Percentiles rank a stretch among this genome's conserved stretches.
Conservation (phyloP, 2,797 vertebrate species). For the Enteromius fasciolatus region DNA sequence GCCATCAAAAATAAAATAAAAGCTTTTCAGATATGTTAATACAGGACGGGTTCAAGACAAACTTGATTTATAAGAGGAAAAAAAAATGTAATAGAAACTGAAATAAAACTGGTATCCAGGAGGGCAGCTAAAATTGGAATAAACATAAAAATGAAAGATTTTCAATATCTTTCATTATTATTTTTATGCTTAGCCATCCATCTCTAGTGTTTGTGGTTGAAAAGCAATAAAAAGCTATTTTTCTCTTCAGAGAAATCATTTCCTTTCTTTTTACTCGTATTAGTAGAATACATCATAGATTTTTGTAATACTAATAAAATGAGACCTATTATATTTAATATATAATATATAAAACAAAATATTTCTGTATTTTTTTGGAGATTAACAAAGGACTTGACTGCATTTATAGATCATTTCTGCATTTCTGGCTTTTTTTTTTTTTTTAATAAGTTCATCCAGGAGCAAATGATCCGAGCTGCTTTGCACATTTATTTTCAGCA, state of each 20-base stretch:
- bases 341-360: too few species aligned
- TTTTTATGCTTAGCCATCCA: background rate
- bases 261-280: constrained; percentile 2
- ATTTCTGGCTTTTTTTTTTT: too few species aligned
- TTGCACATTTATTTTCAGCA: background rate
- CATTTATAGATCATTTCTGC: background rate
- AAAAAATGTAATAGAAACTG: background rate
- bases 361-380: too few species aligned
- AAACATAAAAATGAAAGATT: background rate
- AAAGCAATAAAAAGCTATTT: background rate
- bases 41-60: background rate
- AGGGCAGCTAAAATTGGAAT: background rate
- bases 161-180: background rate
- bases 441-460: background rate
- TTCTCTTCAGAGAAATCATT: background rate
- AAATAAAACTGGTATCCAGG: constrained; percentile 6
- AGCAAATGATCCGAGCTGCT: background rate
- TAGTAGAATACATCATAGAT: background rate
- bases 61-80: background rate
- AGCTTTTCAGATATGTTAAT: background rate
- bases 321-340: background rate
- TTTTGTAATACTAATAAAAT: constrained; percentile 10
- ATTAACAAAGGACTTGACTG: background rate
- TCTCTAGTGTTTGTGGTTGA: background rate
- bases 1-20: background rate